phyloP scores from a whole-genome alignment of 2,113 vertebrate species.

The Charina bottae region DNA sequence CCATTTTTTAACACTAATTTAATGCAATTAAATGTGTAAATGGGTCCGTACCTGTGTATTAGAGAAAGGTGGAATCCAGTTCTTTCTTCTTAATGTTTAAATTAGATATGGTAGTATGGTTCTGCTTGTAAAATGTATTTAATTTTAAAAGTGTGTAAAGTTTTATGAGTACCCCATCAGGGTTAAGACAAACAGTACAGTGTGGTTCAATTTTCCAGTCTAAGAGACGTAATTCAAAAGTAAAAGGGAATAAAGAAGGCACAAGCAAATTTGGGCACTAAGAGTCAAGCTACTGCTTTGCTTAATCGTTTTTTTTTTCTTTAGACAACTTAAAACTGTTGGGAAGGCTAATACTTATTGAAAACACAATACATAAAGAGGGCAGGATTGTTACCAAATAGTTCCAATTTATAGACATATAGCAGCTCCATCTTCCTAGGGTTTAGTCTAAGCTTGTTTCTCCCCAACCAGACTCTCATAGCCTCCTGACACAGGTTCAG shows the following conservation, averaged over 20 bases:
- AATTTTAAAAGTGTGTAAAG: neutral
- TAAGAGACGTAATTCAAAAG: neutral
- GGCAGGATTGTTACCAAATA: neutral
- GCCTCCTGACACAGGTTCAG: neutral
- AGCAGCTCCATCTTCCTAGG: neutral
- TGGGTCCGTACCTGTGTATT: neutral
- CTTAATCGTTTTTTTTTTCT: neutral
- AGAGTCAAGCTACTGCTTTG: neutral
- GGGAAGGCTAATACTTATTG: neutral
- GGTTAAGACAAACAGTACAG: neutral
- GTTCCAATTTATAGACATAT: neutral
- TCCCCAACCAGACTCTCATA: neutral
- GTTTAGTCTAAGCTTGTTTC: neutral
- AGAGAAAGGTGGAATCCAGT: neutral
- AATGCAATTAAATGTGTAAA: neutral
- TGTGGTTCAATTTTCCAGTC: neutral
- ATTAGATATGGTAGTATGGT: neutral
- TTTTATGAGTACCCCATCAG: neutral
- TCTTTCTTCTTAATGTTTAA: neutral
- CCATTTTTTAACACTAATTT: neutral
- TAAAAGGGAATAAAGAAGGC: neutral
- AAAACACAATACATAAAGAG: neutral
- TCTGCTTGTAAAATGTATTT: neutral
- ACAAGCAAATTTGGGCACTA: neutral
- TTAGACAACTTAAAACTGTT: neutral